Evolutionary conservation across 1,140 invertebrate genomes (phyloP).

Genomic region (Druon quercuslanigerum): DNA sequence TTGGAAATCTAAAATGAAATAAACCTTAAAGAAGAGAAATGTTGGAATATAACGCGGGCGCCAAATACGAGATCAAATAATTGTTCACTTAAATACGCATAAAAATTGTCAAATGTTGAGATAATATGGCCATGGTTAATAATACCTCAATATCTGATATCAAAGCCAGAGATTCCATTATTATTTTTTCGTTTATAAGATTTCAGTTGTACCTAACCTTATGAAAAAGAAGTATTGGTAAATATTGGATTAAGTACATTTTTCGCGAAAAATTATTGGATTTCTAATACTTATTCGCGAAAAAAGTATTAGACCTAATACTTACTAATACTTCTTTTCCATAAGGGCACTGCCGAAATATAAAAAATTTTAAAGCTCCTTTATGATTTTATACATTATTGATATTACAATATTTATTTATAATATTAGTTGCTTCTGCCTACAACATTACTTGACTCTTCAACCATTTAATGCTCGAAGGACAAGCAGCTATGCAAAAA

Average conservation of each 20-base stretch:
- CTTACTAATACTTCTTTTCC: no score
- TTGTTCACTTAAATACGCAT: no score
- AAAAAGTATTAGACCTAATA: no score
- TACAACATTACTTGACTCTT: not conserved
- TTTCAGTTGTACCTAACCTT: not conserved
- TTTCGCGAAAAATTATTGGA: no score
- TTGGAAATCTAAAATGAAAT: no score
- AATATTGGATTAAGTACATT: no score
- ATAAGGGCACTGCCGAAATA: no score
- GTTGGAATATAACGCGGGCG: no score
- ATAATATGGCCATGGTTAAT: constrained; percentile 1
- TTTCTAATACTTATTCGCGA: no score
- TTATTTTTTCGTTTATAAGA: not conserved
- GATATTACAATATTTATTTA: constrained; percentile 15
- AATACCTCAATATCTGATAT: not conserved
- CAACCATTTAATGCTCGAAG: constrained; percentile 11
- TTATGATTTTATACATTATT: constrained; percentile 19
- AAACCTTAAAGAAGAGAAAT: no score
- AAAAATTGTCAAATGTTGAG: not conserved
- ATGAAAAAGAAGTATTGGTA: no score
- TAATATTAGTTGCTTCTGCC: constrained; percentile 25
- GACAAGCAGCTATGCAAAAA: constrained; percentile 25
- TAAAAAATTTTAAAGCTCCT: not conserved
- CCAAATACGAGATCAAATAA: no score
- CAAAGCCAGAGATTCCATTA: not conserved